Conservation (phyloP, 2,888 invertebrate species). For the Stomorhina lunata region DNA sequence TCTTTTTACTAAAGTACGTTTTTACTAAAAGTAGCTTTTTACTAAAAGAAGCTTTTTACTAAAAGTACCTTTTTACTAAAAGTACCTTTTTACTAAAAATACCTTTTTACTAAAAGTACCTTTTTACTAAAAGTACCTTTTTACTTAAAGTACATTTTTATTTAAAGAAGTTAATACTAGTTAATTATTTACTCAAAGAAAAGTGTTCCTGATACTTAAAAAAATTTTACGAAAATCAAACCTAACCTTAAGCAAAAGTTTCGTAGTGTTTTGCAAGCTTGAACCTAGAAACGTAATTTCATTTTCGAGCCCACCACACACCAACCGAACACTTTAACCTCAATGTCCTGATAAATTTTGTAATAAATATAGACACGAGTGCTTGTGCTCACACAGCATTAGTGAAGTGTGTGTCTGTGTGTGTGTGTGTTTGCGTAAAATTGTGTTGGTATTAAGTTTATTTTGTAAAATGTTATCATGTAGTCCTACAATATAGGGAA, state of each 20-base stretch:
- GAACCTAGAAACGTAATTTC: neutral
- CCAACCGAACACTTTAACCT: neutral
- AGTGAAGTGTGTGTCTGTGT: neutral
- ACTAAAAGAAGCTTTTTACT: no score
- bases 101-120: no score
- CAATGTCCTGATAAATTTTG: neutral
- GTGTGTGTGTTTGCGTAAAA: neutral
- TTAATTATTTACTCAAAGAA: no score
- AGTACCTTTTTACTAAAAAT: no score
- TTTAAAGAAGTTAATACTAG: no score
- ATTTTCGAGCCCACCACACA: neutral
- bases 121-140: no score
- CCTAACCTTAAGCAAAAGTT: neutral
- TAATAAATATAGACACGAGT: neutral
- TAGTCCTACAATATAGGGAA: constrained; percentile 19
- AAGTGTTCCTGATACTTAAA: no score
- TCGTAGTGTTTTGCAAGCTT: neutral
- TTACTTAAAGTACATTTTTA: neutral
- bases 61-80: no score
- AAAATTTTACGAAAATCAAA: no score
- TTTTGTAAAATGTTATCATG: constrained; percentile 30
- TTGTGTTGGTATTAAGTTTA: neutral
- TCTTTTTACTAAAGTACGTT: no score
- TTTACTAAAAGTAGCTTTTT: no score
- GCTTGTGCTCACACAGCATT: neutral